Base-by-base conservation (phyloP, 2,113 vertebrate species). In the Zosterops pallidus region DNA sequence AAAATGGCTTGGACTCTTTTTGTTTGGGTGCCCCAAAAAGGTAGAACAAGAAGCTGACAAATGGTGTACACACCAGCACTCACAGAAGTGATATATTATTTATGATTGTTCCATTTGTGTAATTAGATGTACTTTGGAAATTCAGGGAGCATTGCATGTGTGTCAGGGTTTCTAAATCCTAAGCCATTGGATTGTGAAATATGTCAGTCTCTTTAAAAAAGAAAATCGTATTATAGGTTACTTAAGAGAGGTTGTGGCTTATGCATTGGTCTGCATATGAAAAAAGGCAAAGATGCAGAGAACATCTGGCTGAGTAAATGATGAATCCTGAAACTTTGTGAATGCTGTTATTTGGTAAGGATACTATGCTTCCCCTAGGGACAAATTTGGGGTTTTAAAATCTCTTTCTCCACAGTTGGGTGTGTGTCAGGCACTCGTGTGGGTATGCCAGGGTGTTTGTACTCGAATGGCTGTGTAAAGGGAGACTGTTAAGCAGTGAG, bases 391-490 rank as follows among this genome's bases (percentile, higher is more conserved):
- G 5, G 3, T 10, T 70, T 80, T 64, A 37, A 69, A 60, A 37
- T 72, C 22, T 52, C 11, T 55, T 65, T 12, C 20, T 62, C 5
- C 2, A 0, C 3, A 9, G 4, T 0, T 65, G 53, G 5, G 17
- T 69, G 11, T 41, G 25, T 83, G 16, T 44, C 44, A 42, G 57
- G 59, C 46, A 26, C 41, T 64, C 5, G 0, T 35, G 49, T 57
- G 52, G 21, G 29, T 67, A 11, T 49, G 31, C 35, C 42, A 57
- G 24, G 22, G 52, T 49, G 2, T 16, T 7, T 50, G 52, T 50
- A 35, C 37, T 67, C 1, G 2, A 65, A 42, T 3, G 37, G 13
- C 7, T 76, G 7, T 9, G 12, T 56, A 57, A 90, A 41, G 63
- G 42, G 53, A 37, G 14, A 44, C 9, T n/a, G 29, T 59, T 62